Conservation (phyloP, 2,888 invertebrate species). For the Ctenicera cuprea region DNA sequence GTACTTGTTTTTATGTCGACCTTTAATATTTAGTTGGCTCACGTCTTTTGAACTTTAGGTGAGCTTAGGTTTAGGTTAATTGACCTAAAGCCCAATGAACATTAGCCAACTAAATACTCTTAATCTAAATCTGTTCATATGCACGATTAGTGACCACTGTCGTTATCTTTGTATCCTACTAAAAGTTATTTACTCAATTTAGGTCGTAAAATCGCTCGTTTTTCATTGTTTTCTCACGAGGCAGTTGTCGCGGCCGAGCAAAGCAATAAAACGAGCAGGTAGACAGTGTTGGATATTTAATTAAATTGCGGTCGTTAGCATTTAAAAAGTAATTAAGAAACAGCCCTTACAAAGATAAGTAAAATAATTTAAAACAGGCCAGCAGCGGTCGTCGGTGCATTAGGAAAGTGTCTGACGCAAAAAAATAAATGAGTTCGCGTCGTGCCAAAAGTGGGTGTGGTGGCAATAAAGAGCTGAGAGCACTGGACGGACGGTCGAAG, state of each 20-base stretch:
- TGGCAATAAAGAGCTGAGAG: conserved; percentile 56
- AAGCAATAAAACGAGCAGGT: conserved; percentile 51
- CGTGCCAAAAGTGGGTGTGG: conserved; percentile 65
- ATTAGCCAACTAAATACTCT: too few species aligned
- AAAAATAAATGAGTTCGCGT: conserved; percentile 64
- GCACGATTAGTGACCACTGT: conserved; percentile 12
- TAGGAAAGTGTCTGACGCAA: conserved; percentile 57
- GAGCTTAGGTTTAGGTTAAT: too few species aligned
- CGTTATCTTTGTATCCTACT: conserved; percentile 24
- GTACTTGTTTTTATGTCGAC: too few species aligned
- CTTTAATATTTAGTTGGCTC: too few species aligned
- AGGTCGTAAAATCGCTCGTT: conserved; percentile 46
- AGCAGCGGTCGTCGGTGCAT: conserved; percentile 54
- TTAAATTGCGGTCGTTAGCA: conserved; percentile 55
- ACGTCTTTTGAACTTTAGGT: too few species aligned
- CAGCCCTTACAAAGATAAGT: conserved; percentile 58
- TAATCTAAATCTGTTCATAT: background rate
- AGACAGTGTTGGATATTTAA: conserved; percentile 53
- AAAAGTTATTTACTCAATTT: conserved; percentile 44
- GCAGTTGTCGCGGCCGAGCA: conserved; percentile 42
- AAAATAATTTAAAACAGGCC: conserved; percentile 58
- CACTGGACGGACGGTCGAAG: conserved; percentile 35
- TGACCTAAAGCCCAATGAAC: too few species aligned
- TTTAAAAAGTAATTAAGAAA: conserved; percentile 60
- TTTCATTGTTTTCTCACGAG: conserved; percentile 49